phyloP scores from a whole-genome alignment of 2,797 vertebrate genomes.

The Girardinus metallicus region DNA sequence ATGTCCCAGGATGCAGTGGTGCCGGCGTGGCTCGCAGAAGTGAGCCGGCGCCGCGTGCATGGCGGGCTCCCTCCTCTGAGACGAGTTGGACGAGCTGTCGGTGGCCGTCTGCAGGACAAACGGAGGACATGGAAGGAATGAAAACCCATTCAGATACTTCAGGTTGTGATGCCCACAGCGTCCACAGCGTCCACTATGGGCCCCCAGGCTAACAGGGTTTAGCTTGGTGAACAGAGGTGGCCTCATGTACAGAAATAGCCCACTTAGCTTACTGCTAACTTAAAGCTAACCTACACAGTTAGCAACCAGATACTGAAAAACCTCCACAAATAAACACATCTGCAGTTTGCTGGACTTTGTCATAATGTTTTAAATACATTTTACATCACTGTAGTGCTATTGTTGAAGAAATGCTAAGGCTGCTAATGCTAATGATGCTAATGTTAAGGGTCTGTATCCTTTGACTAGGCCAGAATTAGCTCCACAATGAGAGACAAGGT shows the following conservation, averaged over 20 bases:
- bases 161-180: neutral
- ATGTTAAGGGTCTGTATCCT: neutral
- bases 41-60: slow-evolving; percentile 84
- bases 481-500: neutral
- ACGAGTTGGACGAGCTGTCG: slow-evolving; percentile 98
- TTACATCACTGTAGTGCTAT: neutral
- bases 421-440: neutral
- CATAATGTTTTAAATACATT: neutral
- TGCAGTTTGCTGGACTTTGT: neutral
- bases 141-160: too few species aligned
- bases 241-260: neutral
- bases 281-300: neutral
- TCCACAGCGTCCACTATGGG: neutral
- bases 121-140: neutral
- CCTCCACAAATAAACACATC: neutral
- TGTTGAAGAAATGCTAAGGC: neutral
- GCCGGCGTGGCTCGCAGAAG: slow-evolving; percentile 87
- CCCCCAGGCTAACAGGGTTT: neutral
- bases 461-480: neutral
- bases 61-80: slow-evolving; percentile 89
- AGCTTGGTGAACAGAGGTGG: too few species aligned
- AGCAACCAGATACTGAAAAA: neutral
- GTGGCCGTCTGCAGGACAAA: slow-evolving; percentile 86
- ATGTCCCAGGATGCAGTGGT: slow-evolving; percentile 89
- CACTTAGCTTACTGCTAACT: neutral